These are phyloP conservation scores for Chrysolina oricalcia DNA, from an alignment of 2,888 invertebrate species.

Conservation along the genomic window DNA sequence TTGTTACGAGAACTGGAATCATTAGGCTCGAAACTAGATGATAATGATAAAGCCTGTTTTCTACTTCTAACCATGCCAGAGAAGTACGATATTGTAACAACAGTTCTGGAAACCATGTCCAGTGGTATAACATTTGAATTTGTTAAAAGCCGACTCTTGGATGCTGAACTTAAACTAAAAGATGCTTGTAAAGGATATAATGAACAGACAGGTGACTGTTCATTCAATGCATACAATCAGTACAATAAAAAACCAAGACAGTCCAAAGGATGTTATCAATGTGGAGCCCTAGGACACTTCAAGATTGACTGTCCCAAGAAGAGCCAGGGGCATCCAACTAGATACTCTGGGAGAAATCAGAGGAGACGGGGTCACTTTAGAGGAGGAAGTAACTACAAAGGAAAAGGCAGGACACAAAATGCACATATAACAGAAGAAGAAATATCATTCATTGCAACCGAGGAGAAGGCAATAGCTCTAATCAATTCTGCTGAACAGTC, in stretches of 20 bases:
- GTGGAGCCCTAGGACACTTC: background rate
- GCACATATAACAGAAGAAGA: background rate
- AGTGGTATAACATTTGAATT: background rate
- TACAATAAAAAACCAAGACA: too few species aligned
- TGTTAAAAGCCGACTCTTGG: conserved; percentile 10
- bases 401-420: background rate
- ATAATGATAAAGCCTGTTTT: too few species aligned
- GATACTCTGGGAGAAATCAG: background rate
- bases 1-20: too few species aligned
- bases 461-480: background rate
- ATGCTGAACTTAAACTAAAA: conserved; percentile 25
- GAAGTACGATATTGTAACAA: background rate
- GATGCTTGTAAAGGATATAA: background rate
- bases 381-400: background rate
- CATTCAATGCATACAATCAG: too few species aligned
- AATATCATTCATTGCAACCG: background rate
- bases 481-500: too few species aligned
- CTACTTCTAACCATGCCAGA: background rate
- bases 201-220: background rate
- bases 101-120: background rate
- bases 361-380: background rate
- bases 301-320: background rate
- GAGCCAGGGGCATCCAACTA: background rate
- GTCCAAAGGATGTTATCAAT: too few species aligned
- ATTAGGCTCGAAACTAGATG: too few species aligned